Percentiles rank a stretch among this genome's conserved stretches.
phyloP scores from a whole-genome alignment of 2,888 invertebrate species.

The Caenorhabditis parvicauda region DNA sequence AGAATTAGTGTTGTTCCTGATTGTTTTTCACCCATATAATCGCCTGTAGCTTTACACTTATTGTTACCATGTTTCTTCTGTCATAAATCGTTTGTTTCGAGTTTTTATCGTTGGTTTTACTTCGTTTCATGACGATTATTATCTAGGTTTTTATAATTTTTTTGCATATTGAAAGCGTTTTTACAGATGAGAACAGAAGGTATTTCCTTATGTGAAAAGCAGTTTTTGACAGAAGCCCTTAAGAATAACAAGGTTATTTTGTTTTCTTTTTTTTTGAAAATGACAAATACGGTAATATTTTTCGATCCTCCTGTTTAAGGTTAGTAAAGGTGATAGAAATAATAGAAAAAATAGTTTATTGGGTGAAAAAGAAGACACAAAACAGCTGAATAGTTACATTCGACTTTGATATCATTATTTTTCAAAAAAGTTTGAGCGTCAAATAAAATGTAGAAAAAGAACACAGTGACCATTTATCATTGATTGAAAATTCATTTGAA shows the following conservation, averaged over 20 bases:
- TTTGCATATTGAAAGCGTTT: background rate
- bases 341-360: slow-evolving; percentile 5
- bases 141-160: background rate
- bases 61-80: background rate
- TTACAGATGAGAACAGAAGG: slow-evolving; percentile 25
- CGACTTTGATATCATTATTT: too few relatives aligned
- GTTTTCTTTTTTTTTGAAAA: too few relatives aligned
- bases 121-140: background rate
- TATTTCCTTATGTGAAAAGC: slow-evolving; percentile 12
- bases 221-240: slow-evolving; percentile 18
- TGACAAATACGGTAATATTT: too few relatives aligned
- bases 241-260: too few relatives aligned
- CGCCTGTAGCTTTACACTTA: background rate
- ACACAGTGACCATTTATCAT: too few relatives aligned
- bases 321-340: too few relatives aligned
- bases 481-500: too few relatives aligned
- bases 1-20: too few relatives aligned
- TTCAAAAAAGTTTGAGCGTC: too few relatives aligned
- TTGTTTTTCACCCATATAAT: background rate
- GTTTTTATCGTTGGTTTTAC: background rate
- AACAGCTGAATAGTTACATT: too few relatives aligned
- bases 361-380: background rate
- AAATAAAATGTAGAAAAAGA: too few relatives aligned
- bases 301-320: too few relatives aligned
- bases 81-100: background rate